Conservation (phyloP, 2,888 invertebrate species). For the Euproctis similis region DNA sequence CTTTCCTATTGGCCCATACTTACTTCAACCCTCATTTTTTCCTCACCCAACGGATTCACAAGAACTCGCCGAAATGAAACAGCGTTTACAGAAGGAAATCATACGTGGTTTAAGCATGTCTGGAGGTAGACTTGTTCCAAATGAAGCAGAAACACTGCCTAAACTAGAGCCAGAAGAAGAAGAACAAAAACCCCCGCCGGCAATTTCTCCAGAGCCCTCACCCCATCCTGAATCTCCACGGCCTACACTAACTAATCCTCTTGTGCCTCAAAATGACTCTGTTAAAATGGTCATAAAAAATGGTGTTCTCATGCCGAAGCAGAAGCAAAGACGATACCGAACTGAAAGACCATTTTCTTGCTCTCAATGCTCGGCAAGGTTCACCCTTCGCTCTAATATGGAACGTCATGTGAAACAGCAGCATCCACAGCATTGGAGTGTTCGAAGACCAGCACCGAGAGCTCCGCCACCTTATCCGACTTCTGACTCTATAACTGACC, state of each 20-base stretch:
- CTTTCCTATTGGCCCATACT: slow-evolving; percentile 70
- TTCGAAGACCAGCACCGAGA: slow-evolving; percentile 77
- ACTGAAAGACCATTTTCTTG: slow-evolving; percentile 94
- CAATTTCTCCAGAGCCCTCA: slow-evolving; percentile 58
- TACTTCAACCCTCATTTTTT: slow-evolving; percentile 77
- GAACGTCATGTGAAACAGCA: slow-evolving; percentile 96
- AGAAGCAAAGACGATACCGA: slow-evolving; percentile 91
- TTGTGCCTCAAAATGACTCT: slow-evolving; percentile 74
- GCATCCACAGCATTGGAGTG: slow-evolving; percentile 93
- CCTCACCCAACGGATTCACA: slow-evolving; percentile 73
- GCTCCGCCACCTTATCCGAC: slow-evolving; percentile 58
- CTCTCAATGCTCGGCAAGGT: slow-evolving; percentile 91
- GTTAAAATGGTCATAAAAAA: slow-evolving; percentile 94
- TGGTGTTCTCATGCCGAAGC: slow-evolving; percentile 92
- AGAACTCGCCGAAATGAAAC: slow-evolving; percentile 81
- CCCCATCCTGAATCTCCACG: slow-evolving; percentile 67
- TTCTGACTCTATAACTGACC: slow-evolving; percentile 49
- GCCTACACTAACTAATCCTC: slow-evolving; percentile 59
- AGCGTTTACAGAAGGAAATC: slow-evolving; percentile 79
- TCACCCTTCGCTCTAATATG: slow-evolving; percentile 95
- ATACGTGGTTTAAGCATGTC: slow-evolving; percentile 80
- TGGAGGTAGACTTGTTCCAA: slow-evolving; percentile 78
- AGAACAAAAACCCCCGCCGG: slow-evolving; percentile 64
- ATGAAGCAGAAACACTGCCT: slow-evolving; percentile 49
- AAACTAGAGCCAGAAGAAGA: slow-evolving; percentile 73